Evolutionary conservation across 2,888 invertebrate species (phyloP).

Genomic region (Criorhina ranunculi): DNA sequence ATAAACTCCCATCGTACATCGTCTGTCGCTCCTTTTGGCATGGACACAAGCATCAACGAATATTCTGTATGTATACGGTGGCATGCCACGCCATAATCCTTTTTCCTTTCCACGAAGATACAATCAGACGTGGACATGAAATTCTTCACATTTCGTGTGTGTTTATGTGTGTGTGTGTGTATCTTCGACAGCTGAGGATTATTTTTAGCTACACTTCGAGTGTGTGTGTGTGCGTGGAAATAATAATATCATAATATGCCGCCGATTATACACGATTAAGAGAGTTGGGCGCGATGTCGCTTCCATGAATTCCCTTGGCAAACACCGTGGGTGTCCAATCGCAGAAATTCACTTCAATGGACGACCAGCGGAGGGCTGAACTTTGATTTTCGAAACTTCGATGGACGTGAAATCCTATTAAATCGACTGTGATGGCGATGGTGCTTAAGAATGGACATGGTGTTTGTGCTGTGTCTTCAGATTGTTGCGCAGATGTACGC

Average conservation of each 20-base stretch:
- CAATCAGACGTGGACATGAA: constrained; percentile 35
- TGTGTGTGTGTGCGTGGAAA: constrained; percentile 62
- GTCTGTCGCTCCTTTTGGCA: constrained; percentile 9
- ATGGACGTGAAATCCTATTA: constrained; percentile 54
- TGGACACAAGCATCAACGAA: constrained; percentile 8
- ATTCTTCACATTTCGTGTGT: constrained; percentile 39
- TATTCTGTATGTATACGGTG: constrained; percentile 19
- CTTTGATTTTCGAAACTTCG: constrained; percentile 57
- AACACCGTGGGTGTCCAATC: constrained; percentile 68
- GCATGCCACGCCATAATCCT: constrained; percentile 40
- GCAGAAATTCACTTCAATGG: constrained; percentile 35
- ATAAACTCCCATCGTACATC: constrained; percentile 42
- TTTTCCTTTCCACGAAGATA: constrained; percentile 19
- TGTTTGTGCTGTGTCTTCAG: background rate
- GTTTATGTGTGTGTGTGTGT: too few relatives aligned
- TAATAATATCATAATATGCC: constrained; percentile 67
- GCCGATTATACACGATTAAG: constrained; percentile 70
- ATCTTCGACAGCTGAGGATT: constrained; percentile 37
- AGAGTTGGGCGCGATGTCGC: constrained; percentile 47
- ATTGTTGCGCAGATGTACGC: background rate
- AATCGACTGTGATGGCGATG: constrained; percentile 2
- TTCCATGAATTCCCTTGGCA: constrained; percentile 59
- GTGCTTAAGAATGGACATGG: constrained; percentile 24
- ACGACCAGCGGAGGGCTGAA: constrained; percentile 13
- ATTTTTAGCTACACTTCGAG: constrained; percentile 56